Percentiles rank a stretch among this genome's conserved stretches.
phyloP scores from a whole-genome alignment of 2,888 invertebrate genomes.

The Phyto melanocephala region DNA sequence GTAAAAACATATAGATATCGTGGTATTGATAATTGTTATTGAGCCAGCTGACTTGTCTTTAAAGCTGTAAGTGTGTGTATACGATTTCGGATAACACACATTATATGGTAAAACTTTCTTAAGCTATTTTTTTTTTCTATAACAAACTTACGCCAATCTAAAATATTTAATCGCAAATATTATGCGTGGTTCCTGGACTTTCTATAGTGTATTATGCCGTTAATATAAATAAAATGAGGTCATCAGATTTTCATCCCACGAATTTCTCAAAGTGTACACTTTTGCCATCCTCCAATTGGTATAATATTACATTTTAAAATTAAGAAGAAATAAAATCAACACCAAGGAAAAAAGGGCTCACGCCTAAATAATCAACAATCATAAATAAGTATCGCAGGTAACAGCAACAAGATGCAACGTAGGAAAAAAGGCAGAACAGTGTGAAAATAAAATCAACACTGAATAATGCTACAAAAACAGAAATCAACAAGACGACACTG shows the following conservation, averaged over 20 bases:
- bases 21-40: too few species aligned
- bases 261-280: conserved; percentile 52
- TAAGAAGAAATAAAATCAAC: conserved; percentile 56
- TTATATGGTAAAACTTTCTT: too few species aligned
- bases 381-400: conserved; percentile 61
- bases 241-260: conserved; percentile 3
- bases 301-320: conserved; percentile 53
- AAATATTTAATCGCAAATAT: conserved; percentile 6
- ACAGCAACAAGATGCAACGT: conserved; percentile 11
- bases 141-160: too few species aligned
- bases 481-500: conserved; percentile 30
- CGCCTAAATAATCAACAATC: conserved; percentile 65
- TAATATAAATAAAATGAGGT: background rate
- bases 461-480: conserved; percentile 7
- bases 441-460: conserved; percentile 56
- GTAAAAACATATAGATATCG: too few species aligned
- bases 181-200: background rate
- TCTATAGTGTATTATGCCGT: conserved; percentile 2
- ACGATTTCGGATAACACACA: too few species aligned
- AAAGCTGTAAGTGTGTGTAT: too few species aligned
- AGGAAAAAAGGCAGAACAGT: conserved; percentile 1
- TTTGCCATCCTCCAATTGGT: conserved; percentile 24
- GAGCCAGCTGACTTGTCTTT: too few species aligned
- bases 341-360: conserved; percentile 55
- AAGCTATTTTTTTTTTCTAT: too few species aligned